Conservation (phyloP, 2,888 invertebrate species). For the Melanchra persicariae region DNA sequence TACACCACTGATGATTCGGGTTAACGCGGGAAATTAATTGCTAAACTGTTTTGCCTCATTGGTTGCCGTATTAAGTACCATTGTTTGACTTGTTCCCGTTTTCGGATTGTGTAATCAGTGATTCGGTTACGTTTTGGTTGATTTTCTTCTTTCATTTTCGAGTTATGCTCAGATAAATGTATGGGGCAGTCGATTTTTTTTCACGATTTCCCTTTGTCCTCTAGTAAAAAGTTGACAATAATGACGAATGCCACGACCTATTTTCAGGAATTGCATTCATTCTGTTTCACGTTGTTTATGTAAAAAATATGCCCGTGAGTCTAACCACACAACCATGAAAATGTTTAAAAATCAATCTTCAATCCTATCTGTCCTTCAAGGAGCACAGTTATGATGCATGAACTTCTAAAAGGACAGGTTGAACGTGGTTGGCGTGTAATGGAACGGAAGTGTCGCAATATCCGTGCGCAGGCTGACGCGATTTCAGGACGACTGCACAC, state of each 20-base stretch:
- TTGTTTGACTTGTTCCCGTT: slow-evolving; percentile 25
- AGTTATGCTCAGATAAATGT: no score
- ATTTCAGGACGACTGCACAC: slow-evolving; percentile 45
- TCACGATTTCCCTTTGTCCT: no score
- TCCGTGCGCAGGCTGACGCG: slow-evolving; percentile 58
- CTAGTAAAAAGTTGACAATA: no score
- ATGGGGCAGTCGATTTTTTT: no score
- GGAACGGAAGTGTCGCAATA: slow-evolving; percentile 69
- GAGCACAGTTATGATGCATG: slow-evolving; percentile 3
- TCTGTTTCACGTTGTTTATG: no score
- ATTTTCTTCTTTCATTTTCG: neutral
- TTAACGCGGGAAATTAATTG: slow-evolving; percentile 54
- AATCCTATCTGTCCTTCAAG: neutral
- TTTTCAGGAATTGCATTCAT: no score
- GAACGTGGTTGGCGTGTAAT: slow-evolving; percentile 63
- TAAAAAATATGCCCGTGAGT: no score
- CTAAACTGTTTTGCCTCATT: slow-evolving; percentile 51
- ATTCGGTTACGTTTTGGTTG: neutral
- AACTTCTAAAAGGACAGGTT: slow-evolving; percentile 15
- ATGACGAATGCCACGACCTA: no score
- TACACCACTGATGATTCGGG: slow-evolving; percentile 41
- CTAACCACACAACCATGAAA: no score
- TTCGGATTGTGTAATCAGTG: slow-evolving; percentile 17
- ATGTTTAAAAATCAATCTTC: no score
- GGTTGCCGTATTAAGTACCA: slow-evolving; percentile 12